These are phyloP conservation scores for Micropoecilia bifurca DNA, from an alignment of 2,797 vertebrate species.

Conservation along the genomic window DNA sequence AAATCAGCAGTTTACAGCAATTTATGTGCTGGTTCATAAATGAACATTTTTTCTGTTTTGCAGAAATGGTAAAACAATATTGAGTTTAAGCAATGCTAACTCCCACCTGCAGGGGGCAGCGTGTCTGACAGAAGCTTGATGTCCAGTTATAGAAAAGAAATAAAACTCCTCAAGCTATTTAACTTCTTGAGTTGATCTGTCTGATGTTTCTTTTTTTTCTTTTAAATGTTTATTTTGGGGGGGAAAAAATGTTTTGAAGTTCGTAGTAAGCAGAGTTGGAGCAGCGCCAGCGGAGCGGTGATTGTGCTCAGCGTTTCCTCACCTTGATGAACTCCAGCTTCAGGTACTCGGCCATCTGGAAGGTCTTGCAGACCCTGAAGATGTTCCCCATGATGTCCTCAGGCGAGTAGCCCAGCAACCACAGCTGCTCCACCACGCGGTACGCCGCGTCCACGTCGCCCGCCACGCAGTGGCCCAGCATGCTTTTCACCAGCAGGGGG, in stretches of 20 bases:
- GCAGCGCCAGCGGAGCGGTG: no score
- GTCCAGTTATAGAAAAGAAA: neutral
- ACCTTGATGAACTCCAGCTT: conserved; percentile 99
- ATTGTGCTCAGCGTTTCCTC: conserved; percentile 5
- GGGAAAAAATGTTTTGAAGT: no score
- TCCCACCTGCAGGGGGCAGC: neutral
- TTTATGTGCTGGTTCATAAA: neutral
- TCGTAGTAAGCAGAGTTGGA: no score
- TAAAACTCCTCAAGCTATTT: neutral
- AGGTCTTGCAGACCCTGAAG: conserved; percentile 98
- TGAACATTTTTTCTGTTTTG: neutral
- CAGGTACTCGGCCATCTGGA: conserved; percentile 94
- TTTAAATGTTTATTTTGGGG: no score
- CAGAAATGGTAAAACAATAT: neutral
- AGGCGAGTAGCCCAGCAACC: conserved; percentile 94
- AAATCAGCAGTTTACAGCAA: neutral
- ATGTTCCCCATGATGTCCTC: conserved; percentile 97
- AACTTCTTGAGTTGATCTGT: neutral
- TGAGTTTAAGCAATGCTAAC: neutral
- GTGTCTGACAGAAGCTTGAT: neutral
- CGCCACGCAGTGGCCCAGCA: conserved; percentile 91
- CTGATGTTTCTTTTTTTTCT: no score
- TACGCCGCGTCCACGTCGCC: conserved; percentile 92
- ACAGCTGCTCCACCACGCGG: conserved; percentile 94
- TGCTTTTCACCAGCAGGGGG: conserved; percentile 94